Conservation (phyloP, 2,888 invertebrate genomes). For the Tetragonisca angustula region DNA sequence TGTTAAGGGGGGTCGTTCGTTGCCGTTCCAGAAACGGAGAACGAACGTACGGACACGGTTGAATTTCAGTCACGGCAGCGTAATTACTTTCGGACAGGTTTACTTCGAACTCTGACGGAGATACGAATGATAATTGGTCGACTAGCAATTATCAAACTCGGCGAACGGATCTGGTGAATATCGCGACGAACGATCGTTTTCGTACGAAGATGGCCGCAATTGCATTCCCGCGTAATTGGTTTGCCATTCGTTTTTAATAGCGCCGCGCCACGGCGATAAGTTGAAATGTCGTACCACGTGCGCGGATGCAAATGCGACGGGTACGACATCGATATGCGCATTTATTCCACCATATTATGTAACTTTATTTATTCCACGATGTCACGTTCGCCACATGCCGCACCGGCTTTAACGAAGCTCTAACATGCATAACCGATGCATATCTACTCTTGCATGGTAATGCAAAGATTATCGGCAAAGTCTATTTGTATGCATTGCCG, state of each 20-base stretch:
- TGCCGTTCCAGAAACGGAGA: background rate
- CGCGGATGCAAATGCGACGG: constrained; percentile 15
- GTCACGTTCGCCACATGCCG: background rate
- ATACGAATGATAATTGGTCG: constrained; percentile 48
- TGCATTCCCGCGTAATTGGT: constrained; percentile 44
- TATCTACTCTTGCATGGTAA: constrained; percentile 55
- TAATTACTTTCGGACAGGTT: background rate
- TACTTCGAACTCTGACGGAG: constrained; percentile 8
- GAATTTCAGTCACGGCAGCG: constrained; percentile 3
- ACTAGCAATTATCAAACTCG: constrained; percentile 12
- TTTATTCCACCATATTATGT: constrained; percentile 18
- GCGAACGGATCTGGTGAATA: constrained; percentile 27
- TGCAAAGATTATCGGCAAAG: constrained; percentile 43
- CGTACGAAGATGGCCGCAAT: constrained; percentile 29
- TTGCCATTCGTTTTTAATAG: constrained; percentile 23
- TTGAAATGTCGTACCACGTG: background rate
- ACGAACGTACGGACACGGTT: background rate
- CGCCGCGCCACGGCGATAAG: background rate
- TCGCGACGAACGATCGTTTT: constrained; percentile 21
- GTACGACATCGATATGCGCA: constrained; percentile 15
- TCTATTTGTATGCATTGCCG: constrained; percentile 43
- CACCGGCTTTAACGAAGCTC: constrained; percentile 12
- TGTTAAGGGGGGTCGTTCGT: constrained; percentile 33
- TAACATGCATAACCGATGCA: constrained; percentile 48
- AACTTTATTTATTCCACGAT: constrained; percentile 37